phyloP scores from a whole-genome alignment of 2,797 vertebrate genomes.

The Peromyscus nudipes region DNA sequence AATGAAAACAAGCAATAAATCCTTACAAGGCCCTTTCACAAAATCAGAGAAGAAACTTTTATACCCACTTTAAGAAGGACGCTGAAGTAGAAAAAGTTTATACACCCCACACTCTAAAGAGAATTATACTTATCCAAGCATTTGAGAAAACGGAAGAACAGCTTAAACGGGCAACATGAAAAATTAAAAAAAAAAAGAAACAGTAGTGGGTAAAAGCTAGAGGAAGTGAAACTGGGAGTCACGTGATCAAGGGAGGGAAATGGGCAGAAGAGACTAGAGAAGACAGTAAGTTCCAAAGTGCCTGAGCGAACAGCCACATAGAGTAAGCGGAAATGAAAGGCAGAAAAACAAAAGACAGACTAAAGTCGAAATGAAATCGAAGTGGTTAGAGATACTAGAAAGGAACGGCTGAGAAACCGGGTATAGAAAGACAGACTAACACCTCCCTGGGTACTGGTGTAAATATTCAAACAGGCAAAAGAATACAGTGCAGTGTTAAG shows the following conservation, averaged over 20 bases:
- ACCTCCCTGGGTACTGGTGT: background rate
- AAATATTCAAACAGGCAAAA: slow-evolving; percentile 28
- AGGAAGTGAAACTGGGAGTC: background rate
- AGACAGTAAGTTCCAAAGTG: background rate
- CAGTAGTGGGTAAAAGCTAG: background rate
- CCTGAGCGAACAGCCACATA: background rate
- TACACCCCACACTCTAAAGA: background rate
- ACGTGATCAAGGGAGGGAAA: background rate
- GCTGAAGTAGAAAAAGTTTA: background rate
- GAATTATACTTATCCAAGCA: background rate
- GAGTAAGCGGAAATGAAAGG: background rate
- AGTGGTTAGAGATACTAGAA: background rate
- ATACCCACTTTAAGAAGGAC: background rate
- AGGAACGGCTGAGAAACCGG: background rate
- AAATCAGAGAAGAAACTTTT: background rate
- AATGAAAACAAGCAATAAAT: slow-evolving; percentile 54
- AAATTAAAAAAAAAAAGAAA: background rate
- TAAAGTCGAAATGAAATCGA: slow-evolving; percentile 9
- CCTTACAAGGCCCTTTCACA: background rate
- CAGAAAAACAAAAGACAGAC: background rate
- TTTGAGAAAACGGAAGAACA: background rate
- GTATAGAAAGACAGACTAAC: background rate
- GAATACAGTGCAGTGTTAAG: background rate
- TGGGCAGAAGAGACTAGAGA: slow-evolving; percentile 20
- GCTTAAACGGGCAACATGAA: background rate